Percentiles rank a stretch among this genome's conserved stretches.
Conservation (phyloP, 1,140 invertebrate species). For the Lithobius niger region DNA sequence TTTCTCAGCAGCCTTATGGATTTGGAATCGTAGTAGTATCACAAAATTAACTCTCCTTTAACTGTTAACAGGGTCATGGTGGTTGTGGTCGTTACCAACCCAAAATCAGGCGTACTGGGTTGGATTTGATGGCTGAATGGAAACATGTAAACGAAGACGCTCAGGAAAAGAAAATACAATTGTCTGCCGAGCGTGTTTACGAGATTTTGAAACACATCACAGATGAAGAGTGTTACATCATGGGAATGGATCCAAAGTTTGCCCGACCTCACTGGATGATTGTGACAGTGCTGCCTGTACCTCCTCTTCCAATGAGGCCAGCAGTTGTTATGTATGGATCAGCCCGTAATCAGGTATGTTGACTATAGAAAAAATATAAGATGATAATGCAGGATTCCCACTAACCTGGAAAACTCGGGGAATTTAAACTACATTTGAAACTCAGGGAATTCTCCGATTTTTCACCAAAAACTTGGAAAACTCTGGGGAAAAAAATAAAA, state of each 20-base stretch:
- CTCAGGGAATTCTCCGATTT: too few relatives aligned
- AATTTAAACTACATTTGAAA: too few relatives aligned
- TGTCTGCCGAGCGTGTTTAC: constrained; percentile 89
- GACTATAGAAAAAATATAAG: not conserved
- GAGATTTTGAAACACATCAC: constrained; percentile 95
- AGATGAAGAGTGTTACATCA: constrained; percentile 90
- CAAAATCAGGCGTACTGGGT: constrained; percentile 66
- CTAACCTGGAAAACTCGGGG: too few relatives aligned
- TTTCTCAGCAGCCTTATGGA: too few relatives aligned
- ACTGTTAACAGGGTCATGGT: constrained; percentile 52
- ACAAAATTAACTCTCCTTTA: too few relatives aligned
- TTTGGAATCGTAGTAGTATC: too few relatives aligned
- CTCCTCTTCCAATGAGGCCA: constrained; percentile 79
- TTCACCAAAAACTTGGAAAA: too few relatives aligned
- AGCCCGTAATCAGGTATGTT: constrained; percentile 67
- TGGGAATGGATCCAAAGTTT: constrained; percentile 57
- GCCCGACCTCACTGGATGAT: constrained; percentile 99
- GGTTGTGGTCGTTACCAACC: constrained; percentile 98
- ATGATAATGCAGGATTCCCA: not conserved
- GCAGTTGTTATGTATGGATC: constrained; percentile 99
- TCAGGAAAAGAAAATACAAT: constrained; percentile 83
- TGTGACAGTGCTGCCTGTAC: constrained; percentile 90
- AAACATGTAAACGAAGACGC: constrained; percentile 97
- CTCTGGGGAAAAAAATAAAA: too few relatives aligned
- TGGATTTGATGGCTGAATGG: constrained; percentile 93